Base-by-base conservation (phyloP, 2,797 vertebrate species). In the Lithobates sylvaticus region DNA sequence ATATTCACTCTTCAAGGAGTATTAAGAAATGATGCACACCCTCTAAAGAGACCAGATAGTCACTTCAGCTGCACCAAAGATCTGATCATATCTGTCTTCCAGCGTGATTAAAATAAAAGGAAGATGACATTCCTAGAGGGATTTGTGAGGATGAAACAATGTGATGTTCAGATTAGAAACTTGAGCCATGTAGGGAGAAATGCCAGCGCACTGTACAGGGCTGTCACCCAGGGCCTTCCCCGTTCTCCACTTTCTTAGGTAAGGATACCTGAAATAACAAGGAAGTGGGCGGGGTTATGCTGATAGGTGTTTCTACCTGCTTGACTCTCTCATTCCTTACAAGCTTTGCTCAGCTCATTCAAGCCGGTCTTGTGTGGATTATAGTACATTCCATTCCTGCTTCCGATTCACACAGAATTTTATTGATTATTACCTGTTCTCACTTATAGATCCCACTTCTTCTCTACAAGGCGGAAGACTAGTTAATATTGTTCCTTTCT, bases 271-370 rank as follows among this genome's bases (percentile, higher is more conserved):
- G 64, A 26, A 67, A 90, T 90, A 96, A 95, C 92, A 94, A 95
- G 98, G 98, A 99, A 98, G 97, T 97, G 91, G 77, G 76, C 85
- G 1, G 50, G 13, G n/a, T 18, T 69, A 92, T 91, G 89, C 89
- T 91, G 85, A 88, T 93, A 78, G 71, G 76, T 78, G 44, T 78
- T 27, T 69, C 50, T 83, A 68, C 70, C 72, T 77, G 36, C 5
- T 68, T 21, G 54, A 7, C 71, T 39, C n/a, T 70, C 36, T 84
- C 70, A 78, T 70, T 78, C 76, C 58, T 69, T 84, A 8, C 29
- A 76, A 64, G 58, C 15, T 50, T 3, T 29, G 61, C 64, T 70
- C 39, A 9, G 34, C 54, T 82, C 69, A n/a, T 26, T 67, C 61
- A 44, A 65, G 32, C 77, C 32, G 10, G 9, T 23, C 27, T 23